Base-by-base conservation (phyloP, 2,888 invertebrate genomes). In the Heliconius ismenius region DNA sequence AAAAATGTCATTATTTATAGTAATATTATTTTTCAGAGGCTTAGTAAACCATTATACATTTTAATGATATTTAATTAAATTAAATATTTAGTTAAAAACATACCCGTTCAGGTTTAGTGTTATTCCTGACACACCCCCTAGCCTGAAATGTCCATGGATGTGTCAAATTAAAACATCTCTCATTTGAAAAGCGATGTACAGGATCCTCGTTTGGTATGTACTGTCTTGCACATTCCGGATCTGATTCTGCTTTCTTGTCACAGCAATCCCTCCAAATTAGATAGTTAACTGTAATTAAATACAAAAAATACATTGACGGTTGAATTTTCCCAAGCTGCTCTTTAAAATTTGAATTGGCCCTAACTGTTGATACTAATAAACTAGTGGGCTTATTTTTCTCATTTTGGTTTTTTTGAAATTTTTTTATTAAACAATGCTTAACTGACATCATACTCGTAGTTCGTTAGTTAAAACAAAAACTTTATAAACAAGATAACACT, bases 131-230 rank as follows among this genome's bases (percentile, higher is more conserved):
- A 72, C 88, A 88, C 21, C 86, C 84, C 4, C 77, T 78, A 6
- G 82, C 81, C 74, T 88, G 88, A 73, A 82, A 88, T 0, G 84
- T 81, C 26, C 81, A 80, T 0, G 88, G 88, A 4, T 83, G 82
- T 1, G 87, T 88, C 78, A 87, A 74, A 69, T 87, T 87, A 72
- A 86, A 69, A 74, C 88, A 88, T 11, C 86, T 81, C 6, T 85
- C 80, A 4, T 81, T 81, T 15, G 85, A 82, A 74, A 87, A 88
- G 18, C 86, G 83, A 43, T 86, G 86, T 4, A 87, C 85, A 0
- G 86, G 85, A 69, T 89, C 88, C 49, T 86, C 83, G 15, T 79
- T 77, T 1, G 87, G 84, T 6, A 88, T 78, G 28, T 77, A 74
- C 6, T 82, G 83, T 2, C 85, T 85, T 0, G 82, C 77, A 62